Evolutionary conservation across 2,888 invertebrate genomes (phyloP).

Genomic region (Gymnoscelis rufifasciata): DNA sequence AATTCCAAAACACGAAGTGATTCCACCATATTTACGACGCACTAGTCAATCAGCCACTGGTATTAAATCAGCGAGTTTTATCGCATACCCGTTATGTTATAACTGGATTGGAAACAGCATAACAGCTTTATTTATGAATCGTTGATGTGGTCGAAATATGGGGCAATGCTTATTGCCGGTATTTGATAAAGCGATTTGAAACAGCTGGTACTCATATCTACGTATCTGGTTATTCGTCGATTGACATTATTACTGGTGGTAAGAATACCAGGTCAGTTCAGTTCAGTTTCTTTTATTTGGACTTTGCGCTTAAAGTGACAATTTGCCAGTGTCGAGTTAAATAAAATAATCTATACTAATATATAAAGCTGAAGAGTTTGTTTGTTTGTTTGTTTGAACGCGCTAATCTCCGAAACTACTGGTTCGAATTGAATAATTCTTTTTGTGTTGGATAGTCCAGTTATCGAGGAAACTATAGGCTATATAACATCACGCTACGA

Average conservation of each 20-base stretch:
- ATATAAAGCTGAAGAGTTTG: no score
- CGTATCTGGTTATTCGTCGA: not conserved
- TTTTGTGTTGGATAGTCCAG: no score
- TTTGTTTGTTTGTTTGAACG: no score
- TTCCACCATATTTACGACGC: constrained; percentile 18
- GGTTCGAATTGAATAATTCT: no score
- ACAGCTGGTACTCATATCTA: not conserved
- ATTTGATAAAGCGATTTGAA: not conserved
- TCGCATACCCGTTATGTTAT: constrained; percentile 41
- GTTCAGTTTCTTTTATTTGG: no score
- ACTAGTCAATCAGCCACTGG: constrained; percentile 44
- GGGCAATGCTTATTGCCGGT: constrained; percentile 9
- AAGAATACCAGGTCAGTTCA: not conserved
- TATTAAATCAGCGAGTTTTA: constrained; percentile 51
- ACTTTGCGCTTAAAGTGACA: no score
- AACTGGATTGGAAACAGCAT: constrained; percentile 40
- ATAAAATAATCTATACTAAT: no score
- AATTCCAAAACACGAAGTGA: constrained; percentile 17
- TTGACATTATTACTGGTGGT: not conserved
- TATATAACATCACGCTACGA: no score
- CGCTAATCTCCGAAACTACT: no score
- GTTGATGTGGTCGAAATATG: constrained; percentile 8
- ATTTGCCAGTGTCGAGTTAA: no score
- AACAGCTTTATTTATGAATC: constrained; percentile 42
- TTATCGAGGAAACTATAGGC: no score